Evolutionary conservation across 2,888 invertebrate species (phyloP), one percentile per base, ranked within the genome.

Genomic region (Pantelozetes paolii): DNA sequence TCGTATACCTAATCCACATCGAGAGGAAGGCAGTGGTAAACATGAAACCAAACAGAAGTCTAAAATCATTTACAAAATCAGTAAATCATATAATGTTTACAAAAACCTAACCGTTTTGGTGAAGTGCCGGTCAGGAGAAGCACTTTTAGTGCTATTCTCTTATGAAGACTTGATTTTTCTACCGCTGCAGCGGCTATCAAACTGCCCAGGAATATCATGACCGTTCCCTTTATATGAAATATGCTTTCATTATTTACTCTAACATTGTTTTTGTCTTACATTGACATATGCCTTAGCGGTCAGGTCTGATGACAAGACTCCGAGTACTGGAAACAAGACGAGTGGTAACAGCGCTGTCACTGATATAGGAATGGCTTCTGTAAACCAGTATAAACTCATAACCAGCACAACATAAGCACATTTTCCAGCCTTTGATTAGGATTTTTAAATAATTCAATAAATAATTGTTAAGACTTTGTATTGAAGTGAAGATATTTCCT

Each of bases 1-100:
- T 36, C 26, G 5, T 18, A 45, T 32, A 48, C 48, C 54, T 93
- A 78, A 95, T 93, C 94, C 94, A 95, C 94, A 95, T 94, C 0
- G 73, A 75, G 9, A 75, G 54, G 59, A 75, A 74, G 18, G 71
- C 62, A 1, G 75, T 71, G 32, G 71, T 75, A 18, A 71, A 32
- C 74, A 75, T 75, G n/a, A 75, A 75, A 18, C 73, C 73, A 9
- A 74, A 48, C 28, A 75, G 32, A 15, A 75, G 42, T 57, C 71
- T 74, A 2, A 50, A 42, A 57, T 36, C 36, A 36, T 8, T 9
- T 62, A n/a, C 23, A 20, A n/a, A 32, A 62, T 62, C 1, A 20
- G n/a, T 50, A 15, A 1, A n/a, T 40, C 9, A 30, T 18, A 11
- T 2, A 54, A 23, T 26, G 5, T 28, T 15, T 30, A 2, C 15